Percentiles rank a stretch among this genome's conserved stretches.
phyloP scores from a whole-genome alignment of 2,797 vertebrate genomes.

The Knipowitschia caucasica region DNA sequence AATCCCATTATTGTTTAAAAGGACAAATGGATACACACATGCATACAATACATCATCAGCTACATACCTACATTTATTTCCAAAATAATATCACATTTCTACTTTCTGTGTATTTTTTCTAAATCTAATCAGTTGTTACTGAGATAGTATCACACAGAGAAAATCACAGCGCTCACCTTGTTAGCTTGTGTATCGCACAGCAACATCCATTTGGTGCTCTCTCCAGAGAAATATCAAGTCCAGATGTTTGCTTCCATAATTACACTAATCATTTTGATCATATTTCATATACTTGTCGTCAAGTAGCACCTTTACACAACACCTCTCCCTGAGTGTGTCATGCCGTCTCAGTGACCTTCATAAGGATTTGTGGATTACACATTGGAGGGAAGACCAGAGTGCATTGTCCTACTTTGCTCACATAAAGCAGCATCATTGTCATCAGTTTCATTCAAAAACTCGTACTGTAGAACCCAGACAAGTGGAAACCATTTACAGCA shows the following conservation, averaged over 20 bases:
- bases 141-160: neutral
- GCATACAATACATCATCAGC: no score
- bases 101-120: neutral
- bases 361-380: conserved; percentile 86
- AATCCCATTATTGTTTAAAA: no score
- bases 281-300: conserved; percentile 20
- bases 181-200: conserved; percentile 23
- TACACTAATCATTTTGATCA: neutral
- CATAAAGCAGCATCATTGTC: conserved; percentile 3
- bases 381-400: conserved; percentile 70
- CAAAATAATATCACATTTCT: neutral
- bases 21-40: no score
- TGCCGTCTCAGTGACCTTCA: conserved; percentile 74
- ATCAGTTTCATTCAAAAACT: neutral
- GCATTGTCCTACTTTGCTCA: conserved; percentile 59
- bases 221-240: neutral
- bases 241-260: conserved; percentile 2
- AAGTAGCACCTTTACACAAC: conserved; percentile 17
- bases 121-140: neutral
- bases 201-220: conserved; percentile 34
- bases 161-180: conserved; percentile 45
- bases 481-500: conserved; percentile 11
- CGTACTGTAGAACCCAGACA: conserved; percentile 12
- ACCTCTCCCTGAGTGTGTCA: conserved; percentile 40
- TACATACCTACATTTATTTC: no score